A percentile compares a stretch with the other conserved stretches of the same genome.
phyloP scores from a whole-genome alignment of 2,797 vertebrate species.

The Lepilemur ruficaudatus region DNA sequence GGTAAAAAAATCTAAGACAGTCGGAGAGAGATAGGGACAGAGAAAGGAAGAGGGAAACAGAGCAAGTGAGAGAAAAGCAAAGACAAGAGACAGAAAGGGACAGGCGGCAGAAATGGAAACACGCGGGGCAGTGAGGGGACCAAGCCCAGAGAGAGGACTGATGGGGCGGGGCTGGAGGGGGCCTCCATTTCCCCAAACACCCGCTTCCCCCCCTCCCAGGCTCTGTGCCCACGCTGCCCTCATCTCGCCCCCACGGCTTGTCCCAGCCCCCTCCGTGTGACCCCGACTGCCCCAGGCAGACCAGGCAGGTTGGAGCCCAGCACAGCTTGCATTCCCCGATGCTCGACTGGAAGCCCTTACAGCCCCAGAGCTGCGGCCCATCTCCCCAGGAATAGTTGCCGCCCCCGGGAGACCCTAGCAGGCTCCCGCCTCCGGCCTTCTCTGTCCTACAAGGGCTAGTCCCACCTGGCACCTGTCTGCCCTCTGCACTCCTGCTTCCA shows the following conservation, averaged over 20 bases:
- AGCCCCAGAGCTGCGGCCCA: background rate
- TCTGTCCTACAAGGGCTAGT: background rate
- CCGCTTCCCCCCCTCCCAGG: fast-evolving
- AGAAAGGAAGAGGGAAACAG: too few species aligned
- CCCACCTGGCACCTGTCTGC: background rate
- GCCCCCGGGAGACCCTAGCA: background rate
- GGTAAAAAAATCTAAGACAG: background rate
- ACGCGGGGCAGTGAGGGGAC: fast-evolving
- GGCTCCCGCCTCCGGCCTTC: background rate
- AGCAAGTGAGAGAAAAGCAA: background rate
- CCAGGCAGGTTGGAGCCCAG: background rate
- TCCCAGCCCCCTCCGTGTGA: background rate
- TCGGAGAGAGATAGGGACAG: background rate
- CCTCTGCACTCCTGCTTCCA: fast-evolving
- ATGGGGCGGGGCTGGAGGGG: background rate
- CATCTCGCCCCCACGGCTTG: background rate
- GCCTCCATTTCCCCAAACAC: fast-evolving
- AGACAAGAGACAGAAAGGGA: background rate
- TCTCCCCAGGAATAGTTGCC: background rate
- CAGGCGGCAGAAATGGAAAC: fast-evolving
- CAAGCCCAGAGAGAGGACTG: fast-evolving
- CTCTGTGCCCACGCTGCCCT: fast-evolving
- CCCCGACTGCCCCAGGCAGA: background rate
- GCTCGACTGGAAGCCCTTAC: background rate
- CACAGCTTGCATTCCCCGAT: fast-evolving